A percentile compares a stretch with the other conserved stretches of the same genome.
Conservation (phyloP, 1,140 invertebrate genomes). For the Conus betulinus region DNA sequence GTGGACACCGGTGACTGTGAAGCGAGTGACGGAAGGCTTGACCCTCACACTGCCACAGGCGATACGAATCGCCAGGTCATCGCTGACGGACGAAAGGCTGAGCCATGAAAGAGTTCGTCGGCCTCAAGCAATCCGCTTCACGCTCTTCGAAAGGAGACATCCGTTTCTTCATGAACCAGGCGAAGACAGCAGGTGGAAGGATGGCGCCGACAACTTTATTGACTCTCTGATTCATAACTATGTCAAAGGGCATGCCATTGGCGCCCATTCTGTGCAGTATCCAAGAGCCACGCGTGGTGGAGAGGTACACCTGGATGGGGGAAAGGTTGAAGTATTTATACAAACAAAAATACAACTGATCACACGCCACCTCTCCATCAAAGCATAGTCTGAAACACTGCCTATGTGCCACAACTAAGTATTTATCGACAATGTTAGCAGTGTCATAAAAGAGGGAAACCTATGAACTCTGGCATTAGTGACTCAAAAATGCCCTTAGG, state of each 20-base stretch:
- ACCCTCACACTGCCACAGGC: constrained; percentile 74
- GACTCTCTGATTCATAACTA: background rate
- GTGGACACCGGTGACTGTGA: constrained; percentile 71
- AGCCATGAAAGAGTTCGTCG: constrained; percentile 73
- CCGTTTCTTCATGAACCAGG: background rate
- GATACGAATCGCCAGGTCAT: constrained; percentile 77
- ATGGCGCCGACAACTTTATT: background rate
- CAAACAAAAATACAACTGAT: too few species aligned
- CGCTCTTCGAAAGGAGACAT: constrained; percentile 74
- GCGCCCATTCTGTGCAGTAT: background rate
- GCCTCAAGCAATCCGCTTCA: constrained; percentile 74
- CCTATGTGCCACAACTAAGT: too few species aligned
- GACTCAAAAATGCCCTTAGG: too few species aligned
- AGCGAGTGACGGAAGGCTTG: constrained; percentile 71
- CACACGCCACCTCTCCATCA: too few species aligned
- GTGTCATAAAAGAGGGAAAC: too few species aligned
- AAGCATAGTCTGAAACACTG: too few species aligned
- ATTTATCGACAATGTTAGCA: too few species aligned
- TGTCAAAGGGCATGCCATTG: background rate
- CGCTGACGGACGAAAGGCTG: constrained; percentile 78
- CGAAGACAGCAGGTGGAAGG: background rate
- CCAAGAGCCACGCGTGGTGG: background rate
- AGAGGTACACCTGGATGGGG: background rate
- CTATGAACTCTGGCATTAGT: too few species aligned
- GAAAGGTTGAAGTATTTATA: too few species aligned